A percentile compares a stretch with the other conserved stretches of the same genome.
Conservation (phyloP, 2,797 vertebrate genomes). For the Micropoecilia bifurca region DNA sequence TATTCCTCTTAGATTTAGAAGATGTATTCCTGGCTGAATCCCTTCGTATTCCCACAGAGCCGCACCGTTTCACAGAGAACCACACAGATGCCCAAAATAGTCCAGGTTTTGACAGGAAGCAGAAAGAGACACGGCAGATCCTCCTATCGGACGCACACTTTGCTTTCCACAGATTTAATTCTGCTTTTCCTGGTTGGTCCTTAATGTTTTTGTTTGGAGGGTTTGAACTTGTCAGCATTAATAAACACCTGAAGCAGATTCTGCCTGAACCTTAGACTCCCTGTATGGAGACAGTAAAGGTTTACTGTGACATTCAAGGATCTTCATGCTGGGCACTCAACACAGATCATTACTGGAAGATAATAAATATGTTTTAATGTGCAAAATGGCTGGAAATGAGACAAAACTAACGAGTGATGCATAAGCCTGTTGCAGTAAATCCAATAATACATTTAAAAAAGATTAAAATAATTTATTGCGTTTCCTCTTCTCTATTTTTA, state of each 20-base stretch:
- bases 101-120: constrained; percentile 22
- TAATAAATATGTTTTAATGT: neutral
- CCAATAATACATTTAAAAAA: too few relatives aligned
- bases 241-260: neutral
- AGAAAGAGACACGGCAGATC: constrained; percentile 18
- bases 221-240: constrained; percentile 14
- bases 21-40: neutral
- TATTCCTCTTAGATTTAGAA: constrained; percentile 6
- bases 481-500: too few relatives aligned
- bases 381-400: neutral
- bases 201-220: constrained; percentile 29
- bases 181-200: constrained; percentile 33
- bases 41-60: constrained; percentile 10
- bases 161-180: constrained; percentile 34
- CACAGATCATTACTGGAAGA: neutral
- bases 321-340: neutral
- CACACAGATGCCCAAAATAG: neutral
- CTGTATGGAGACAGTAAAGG: constrained; percentile 14
- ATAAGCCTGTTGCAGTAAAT: too few relatives aligned
- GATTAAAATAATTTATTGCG: too few relatives aligned
- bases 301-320: constrained; percentile 24
- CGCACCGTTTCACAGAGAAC: constrained; percentile 7
- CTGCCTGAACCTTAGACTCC: constrained; percentile 24
- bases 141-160: constrained; percentile 19
- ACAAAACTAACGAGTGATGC: neutral